phyloP scores from a whole-genome alignment of 2,113 vertebrate species.

The Actenoides lindsayi region DNA sequence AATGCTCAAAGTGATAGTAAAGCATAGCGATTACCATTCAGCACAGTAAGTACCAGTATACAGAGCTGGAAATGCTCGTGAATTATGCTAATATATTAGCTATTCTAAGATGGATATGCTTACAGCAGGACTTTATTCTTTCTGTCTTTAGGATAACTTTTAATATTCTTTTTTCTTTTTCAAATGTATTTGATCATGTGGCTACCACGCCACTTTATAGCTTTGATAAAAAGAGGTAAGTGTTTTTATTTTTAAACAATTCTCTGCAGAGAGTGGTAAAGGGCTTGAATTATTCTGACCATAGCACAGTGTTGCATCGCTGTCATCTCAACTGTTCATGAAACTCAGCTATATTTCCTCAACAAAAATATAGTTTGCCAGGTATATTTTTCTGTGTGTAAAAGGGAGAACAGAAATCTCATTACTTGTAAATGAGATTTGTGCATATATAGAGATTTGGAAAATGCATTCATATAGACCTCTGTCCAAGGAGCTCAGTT shows the following conservation, averaged over 20 bases:
- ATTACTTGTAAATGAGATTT: not conserved
- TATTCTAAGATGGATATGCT: not conserved
- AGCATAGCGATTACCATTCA: not conserved
- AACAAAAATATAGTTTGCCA: not conserved
- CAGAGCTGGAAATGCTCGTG: not conserved
- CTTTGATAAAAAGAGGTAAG: not conserved
- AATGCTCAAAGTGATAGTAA: not conserved
- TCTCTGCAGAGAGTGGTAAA: not conserved
- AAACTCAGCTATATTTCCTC: not conserved
- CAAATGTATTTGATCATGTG: not conserved
- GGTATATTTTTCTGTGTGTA: not conserved
- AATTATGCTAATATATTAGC: not conserved
- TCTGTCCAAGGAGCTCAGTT: not conserved
- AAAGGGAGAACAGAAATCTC: not conserved
- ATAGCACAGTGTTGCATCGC: rapidly evolving
- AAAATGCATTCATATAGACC: not conserved
- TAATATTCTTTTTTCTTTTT: not conserved
- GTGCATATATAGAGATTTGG: not conserved
- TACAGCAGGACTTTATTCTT: not conserved
- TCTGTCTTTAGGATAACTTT: not conserved
- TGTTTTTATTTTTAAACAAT: not conserved
- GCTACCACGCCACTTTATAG: not conserved
- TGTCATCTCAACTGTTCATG: not conserved
- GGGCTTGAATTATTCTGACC: not conserved
- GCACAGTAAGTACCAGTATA: not conserved